Conservation (phyloP, 2,113 vertebrate genomes). For the Paracanthobrama guichenoti region DNA sequence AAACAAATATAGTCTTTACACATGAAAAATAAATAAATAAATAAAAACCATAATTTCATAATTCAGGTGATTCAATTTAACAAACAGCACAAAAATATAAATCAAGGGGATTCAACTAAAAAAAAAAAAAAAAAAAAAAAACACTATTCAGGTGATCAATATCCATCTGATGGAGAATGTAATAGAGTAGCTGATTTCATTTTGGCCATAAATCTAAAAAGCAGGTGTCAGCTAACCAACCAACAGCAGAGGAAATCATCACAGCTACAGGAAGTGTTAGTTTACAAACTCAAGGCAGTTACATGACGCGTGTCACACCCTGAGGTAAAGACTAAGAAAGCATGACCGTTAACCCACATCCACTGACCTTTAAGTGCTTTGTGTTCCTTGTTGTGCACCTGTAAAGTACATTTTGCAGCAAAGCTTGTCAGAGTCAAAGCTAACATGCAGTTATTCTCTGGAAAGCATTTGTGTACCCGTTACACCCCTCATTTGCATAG, state of each 20-base stretch:
- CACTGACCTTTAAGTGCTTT: neutral
- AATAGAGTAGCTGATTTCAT: neutral
- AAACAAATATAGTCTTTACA: too few relatives aligned
- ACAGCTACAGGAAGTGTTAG: constrained; percentile 67
- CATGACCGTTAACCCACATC: neutral
- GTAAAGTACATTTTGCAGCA: neutral
- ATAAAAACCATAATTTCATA: neutral
- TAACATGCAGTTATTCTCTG: neutral
- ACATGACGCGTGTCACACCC: neutral
- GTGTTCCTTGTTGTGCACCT: neutral
- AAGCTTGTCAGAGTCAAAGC: neutral
- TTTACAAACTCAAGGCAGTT: constrained; percentile 10
- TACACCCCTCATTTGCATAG: neutral
- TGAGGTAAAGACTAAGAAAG: neutral
- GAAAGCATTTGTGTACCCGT: neutral
- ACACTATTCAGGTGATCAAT: neutral
- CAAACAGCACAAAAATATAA: neutral
- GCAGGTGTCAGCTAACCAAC: neutral
- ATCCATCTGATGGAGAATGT: neutral
- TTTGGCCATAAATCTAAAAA: neutral
- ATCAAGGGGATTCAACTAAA: neutral
- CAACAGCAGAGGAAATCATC: constrained; percentile 36
- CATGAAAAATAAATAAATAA: too few relatives aligned
- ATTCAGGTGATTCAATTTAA: too few relatives aligned
- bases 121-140: neutral